Percentiles rank a stretch among this genome's conserved stretches.
Evolutionary conservation across 2,888 invertebrate genomes (phyloP).

Genomic region (Nymphalis polychloros): DNA sequence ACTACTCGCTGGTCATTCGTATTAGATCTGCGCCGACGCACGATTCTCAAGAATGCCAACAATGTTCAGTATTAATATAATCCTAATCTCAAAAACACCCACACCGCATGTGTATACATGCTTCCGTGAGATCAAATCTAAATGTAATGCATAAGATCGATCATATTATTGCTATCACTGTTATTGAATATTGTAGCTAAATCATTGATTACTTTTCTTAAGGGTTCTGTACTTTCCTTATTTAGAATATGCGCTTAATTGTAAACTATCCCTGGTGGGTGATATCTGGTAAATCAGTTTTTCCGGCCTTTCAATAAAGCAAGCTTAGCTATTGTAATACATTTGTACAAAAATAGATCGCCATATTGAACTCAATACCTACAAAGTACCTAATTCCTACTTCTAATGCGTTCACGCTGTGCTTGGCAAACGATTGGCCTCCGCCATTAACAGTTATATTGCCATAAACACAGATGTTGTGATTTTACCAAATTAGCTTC

Average conservation of each 20-base stretch:
- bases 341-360: no score
- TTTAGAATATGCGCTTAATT: no score
- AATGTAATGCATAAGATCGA: constrained; percentile 2
- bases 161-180: no score
- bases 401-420: not conserved
- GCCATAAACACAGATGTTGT: constrained; percentile 17
- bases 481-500: constrained; percentile 15
- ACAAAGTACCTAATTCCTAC: not conserved
- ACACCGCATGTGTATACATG: constrained; percentile 6
- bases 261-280: no score
- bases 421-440: constrained; percentile 12
- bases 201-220: not conserved
- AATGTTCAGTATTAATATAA: constrained; percentile 20
- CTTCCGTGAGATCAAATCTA: constrained; percentile 19
- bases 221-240: no score
- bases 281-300: no score
- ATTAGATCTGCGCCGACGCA: constrained; percentile 11
- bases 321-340: no score
- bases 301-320: no score
- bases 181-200: no score
- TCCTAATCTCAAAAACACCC: constrained; percentile 26
- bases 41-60: constrained; percentile 21
- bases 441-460: constrained; percentile 16
- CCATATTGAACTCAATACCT: not conserved
- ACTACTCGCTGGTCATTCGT: not conserved